Evolutionary conservation across 2,113 vertebrate genomes (phyloP), one percentile per base, ranked within the genome.

Genomic region (Helogale parvula): DNA sequence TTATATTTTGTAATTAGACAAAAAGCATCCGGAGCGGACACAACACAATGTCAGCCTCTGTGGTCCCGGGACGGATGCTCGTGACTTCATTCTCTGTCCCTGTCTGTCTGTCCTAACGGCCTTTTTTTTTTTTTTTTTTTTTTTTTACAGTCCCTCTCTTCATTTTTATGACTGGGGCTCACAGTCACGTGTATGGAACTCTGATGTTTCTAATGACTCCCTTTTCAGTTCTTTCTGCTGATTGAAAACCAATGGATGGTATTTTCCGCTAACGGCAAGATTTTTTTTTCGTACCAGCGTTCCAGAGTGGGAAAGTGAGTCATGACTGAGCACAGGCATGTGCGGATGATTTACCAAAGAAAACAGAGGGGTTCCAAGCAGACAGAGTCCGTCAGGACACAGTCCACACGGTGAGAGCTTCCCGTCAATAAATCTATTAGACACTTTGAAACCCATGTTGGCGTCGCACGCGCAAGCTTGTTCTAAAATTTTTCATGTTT

Each of bases 71-170:
- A 29, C 3, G 2, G 25, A 12, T 1, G 35, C 3, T 13, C 0
- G 0, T 7, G 1, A 9, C 25, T 0, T 2, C 21, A 16, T 21
- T 57, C 13, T 15, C 29, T 19, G 65, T 27, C 16, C 13, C 1
- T 6, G 0, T 72, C 3, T 31, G 7, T 50, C 10, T 15, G 84
- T 90, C 71, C 50, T 16, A 52, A 5, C 1, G 21, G 9, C 7
- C 15, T 4, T 29, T 52, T 92, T n/a, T 9, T 29, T 50, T 4
- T 29, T 52, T 92, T n/a, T 9, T 29, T 50, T 47, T 52, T 10
- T 38, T 38, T 38, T 21, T 13, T 2, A 21, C 74, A 65, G 50
- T 5, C 2, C 35, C 38, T 25, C 35, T 63, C 57, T 74, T 69
- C 47, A 47, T 17, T 68, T 38, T 90, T 27, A 1, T 21, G 52